Evolutionary conservation across 64 coral and sea anemone genomes (phyloP).

Genomic region (Montipora sp.): DNA sequence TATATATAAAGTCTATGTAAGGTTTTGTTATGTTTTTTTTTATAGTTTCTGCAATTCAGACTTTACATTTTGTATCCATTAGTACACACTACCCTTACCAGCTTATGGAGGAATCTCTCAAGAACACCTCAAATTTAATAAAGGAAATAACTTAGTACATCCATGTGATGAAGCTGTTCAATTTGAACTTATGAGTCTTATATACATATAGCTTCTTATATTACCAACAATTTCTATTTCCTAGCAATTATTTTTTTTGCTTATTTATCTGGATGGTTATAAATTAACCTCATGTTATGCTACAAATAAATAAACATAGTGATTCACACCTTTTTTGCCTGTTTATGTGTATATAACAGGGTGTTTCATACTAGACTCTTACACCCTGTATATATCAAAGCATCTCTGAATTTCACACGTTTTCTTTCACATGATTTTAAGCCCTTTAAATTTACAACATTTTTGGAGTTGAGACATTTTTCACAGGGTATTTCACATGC

Average conservation of each 20-base stretch:
- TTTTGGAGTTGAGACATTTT: background rate
- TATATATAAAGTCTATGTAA: too few relatives aligned
- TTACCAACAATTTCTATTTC: constrained; percentile 11
- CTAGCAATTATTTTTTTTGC: background rate
- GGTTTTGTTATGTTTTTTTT: too few relatives aligned
- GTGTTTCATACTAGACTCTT: constrained; percentile 3
- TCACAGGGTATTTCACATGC: constrained; percentile 8
- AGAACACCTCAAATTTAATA: too few relatives aligned
- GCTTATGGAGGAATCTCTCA: too few relatives aligned
- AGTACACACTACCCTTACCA: too few relatives aligned
- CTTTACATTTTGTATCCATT: too few relatives aligned
- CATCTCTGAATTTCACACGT: constrained; percentile 8
- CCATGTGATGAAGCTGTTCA: background rate
- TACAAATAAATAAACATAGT: background rate
- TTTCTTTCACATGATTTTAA: constrained; percentile 24
- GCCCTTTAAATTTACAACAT: background rate
- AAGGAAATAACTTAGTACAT: too few relatives aligned
- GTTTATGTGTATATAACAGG: background rate
- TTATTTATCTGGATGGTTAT: background rate
- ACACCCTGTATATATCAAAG: constrained; percentile 16
- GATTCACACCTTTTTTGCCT: background rate
- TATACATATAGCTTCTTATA: background rate
- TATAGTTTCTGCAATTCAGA: too few relatives aligned
- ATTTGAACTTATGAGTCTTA: constrained; percentile 20
- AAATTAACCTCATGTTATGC: constrained; percentile 1